phyloP scores from a whole-genome alignment of 1,140 invertebrate genomes.

The Euglossa dilemma region DNA sequence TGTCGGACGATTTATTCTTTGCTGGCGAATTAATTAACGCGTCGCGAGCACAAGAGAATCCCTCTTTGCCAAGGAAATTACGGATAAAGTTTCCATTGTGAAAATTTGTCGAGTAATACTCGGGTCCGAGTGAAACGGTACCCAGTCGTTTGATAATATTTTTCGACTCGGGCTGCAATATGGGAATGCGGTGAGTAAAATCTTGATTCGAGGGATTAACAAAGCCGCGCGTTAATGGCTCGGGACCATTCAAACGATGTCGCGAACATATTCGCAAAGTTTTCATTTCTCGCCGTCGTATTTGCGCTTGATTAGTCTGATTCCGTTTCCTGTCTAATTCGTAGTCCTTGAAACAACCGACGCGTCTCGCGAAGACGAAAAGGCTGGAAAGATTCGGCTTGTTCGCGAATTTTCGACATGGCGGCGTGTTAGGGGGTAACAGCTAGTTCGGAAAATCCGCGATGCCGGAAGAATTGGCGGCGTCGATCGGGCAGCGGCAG shows the following conservation, averaged over 20 bases:
- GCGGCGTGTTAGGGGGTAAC: too few relatives aligned
- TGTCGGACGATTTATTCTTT: too few relatives aligned
- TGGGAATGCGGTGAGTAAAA: neutral
- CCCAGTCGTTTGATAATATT: neutral
- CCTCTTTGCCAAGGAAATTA: neutral
- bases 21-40: too few relatives aligned
- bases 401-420: too few relatives aligned
- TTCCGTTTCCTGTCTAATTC: neutral
- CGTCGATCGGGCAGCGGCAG: neutral
- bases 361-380: too few relatives aligned
- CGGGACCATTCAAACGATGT: neutral
- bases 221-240: neutral
- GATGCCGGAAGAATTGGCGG: neutral
- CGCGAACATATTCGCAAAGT: neutral
- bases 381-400: too few relatives aligned
- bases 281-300: neutral
- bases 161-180: too few relatives aligned
- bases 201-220: conserved; percentile 5
- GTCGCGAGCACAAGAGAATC: too few relatives aligned
- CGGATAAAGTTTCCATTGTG: neutral
- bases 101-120: neutral
- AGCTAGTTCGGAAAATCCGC: too few relatives aligned
- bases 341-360: neutral
- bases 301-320: neutral
- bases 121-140: too few relatives aligned